These are phyloP conservation scores for Eupleurogrammus muticus DNA, from an alignment of 2,797 vertebrate genomes.

Conservation along the genomic window DNA sequence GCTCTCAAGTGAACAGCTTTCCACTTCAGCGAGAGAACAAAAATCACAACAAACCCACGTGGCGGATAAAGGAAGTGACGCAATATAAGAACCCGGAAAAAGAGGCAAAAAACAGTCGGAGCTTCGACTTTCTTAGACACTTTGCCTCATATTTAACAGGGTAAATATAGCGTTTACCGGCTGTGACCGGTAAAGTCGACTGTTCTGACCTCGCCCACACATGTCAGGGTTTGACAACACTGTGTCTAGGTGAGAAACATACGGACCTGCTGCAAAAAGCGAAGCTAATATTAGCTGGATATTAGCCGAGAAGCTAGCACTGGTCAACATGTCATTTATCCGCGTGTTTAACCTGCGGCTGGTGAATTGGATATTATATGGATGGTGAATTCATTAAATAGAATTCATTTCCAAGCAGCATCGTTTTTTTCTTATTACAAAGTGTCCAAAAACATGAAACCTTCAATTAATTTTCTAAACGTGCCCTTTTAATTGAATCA, in stretches of 20 bases:
- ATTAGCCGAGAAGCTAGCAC: constrained; percentile 5
- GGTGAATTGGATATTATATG: no score
- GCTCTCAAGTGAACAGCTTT: no score
- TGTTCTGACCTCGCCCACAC: background rate
- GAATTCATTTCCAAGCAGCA: background rate
- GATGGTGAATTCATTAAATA: background rate
- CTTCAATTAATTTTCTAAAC: background rate
- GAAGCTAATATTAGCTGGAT: constrained; percentile 47
- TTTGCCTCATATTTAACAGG: constrained; percentile 5
- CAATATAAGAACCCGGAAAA: constrained; percentile 20
- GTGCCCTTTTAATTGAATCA: background rate
- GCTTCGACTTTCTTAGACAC: background rate
- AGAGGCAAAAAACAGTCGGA: constrained; percentile 5
- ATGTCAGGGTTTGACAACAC: background rate
- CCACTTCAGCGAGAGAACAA: background rate
- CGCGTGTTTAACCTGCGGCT: background rate
- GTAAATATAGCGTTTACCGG: background rate
- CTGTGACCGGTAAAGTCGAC: background rate
- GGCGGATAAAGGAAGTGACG: constrained; percentile 60
- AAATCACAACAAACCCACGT: constrained; percentile 70
- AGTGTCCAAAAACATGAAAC: background rate
- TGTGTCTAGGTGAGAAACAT: background rate
- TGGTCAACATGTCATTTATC: background rate
- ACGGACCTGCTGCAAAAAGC: background rate
- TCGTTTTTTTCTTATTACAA: no score